Evolutionary conservation across 2,113 vertebrate genomes (phyloP).

Genomic region (Callorhinus ursinus): DNA sequence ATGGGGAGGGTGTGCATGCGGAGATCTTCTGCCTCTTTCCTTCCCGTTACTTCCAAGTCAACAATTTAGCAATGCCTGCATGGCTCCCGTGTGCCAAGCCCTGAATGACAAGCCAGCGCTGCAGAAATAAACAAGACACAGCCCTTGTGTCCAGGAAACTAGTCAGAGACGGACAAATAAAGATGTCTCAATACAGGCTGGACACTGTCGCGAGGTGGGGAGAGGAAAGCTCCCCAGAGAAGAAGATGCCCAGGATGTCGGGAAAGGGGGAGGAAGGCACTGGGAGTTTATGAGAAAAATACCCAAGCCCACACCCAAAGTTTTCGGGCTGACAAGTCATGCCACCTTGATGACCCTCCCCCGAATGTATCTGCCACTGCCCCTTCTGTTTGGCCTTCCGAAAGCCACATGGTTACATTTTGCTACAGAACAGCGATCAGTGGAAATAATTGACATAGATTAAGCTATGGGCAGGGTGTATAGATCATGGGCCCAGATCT

Average conservation of each 20-base stretch:
- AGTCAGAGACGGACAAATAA: not conserved
- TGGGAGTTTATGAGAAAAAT: not conserved
- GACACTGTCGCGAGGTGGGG: rapidly evolving
- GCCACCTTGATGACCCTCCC: not conserved
- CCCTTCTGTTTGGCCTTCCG: not conserved
- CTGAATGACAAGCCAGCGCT: not conserved
- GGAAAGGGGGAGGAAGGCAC: not conserved
- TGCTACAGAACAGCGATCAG: not conserved
- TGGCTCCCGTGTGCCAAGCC: not conserved
- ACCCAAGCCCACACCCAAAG: not conserved
- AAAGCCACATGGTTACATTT: slow-evolving; percentile 9
- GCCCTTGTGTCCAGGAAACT: not conserved
- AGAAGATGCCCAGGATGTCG: not conserved
- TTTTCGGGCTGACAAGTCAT: not conserved
- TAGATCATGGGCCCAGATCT: slow-evolving; percentile 73
- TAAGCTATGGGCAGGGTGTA: slow-evolving; percentile 46
- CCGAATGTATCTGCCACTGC: not conserved
- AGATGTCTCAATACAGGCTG: not conserved
- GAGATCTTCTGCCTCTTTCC: not conserved
- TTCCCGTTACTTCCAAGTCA: not conserved
- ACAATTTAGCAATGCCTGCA: not conserved
- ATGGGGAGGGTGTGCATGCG: rapidly evolving
- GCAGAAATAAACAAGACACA: not conserved
- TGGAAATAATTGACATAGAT: slow-evolving; percentile 73
- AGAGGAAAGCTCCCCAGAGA: not conserved